phyloP scores from a whole-genome alignment of 2,797 vertebrate genomes.

The Cheirogaleus major region DNA sequence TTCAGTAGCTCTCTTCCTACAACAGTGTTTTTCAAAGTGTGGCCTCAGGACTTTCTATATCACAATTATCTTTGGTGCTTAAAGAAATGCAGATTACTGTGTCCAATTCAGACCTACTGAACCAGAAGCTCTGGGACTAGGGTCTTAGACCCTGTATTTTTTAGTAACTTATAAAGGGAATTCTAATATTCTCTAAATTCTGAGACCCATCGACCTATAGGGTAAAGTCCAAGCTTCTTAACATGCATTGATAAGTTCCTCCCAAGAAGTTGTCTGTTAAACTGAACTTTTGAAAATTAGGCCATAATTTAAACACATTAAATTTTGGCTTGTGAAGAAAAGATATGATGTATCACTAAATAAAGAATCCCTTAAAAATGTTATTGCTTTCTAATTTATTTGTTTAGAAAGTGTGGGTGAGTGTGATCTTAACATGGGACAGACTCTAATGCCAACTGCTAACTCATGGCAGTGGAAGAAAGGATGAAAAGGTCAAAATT shows the following conservation, averaged over 20 bases:
- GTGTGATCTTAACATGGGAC: not conserved
- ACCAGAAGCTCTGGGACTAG: not conserved
- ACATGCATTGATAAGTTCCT: not conserved
- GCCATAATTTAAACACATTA: not conserved
- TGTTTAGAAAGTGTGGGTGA: not conserved
- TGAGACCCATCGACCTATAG: not conserved
- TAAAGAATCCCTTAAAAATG: not conserved
- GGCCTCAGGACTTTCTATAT: not conserved
- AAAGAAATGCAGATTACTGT: not conserved
- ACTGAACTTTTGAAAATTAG: not conserved
- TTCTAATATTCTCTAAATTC: not conserved
- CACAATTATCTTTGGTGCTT: not conserved
- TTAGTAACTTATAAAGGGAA: not conserved
- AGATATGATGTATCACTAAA: not conserved
- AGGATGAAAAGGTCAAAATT: not conserved
- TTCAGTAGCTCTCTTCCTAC: not conserved
- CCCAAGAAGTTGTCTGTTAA: not conserved
- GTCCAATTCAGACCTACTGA: not conserved
- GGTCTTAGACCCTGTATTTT: not conserved
- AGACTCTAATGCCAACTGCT: not conserved
- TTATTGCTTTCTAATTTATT: not conserved
- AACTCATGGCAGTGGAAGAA: not conserved
- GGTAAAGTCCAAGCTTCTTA: not conserved
- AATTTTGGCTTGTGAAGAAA: not conserved
- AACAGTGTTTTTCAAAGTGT: not conserved